phyloP scores from a whole-genome alignment of 1,140 invertebrate genomes.

The Hesperophylax magnus region DNA sequence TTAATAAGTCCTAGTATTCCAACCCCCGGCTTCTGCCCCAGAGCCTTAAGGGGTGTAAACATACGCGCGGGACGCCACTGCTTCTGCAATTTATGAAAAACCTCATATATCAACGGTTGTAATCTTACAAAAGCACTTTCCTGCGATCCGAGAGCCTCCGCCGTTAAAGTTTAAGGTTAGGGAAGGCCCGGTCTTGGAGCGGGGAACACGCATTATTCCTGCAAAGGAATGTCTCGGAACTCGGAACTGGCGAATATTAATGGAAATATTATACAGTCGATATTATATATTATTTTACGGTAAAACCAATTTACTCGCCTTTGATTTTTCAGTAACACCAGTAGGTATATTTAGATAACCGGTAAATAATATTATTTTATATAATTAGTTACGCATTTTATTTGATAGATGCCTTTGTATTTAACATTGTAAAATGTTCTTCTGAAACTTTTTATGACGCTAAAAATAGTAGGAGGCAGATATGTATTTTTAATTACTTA shows the following conservation, averaged over 20 bases:
- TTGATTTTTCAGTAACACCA: not conserved
- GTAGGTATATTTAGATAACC: no score
- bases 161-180: slow-evolving; percentile 15
- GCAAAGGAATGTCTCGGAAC: slow-evolving; percentile 5
- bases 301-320: not conserved
- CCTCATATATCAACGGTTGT: slow-evolving; percentile 43
- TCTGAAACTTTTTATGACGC: no score
- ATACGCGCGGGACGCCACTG: slow-evolving; percentile 34
- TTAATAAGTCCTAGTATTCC: slow-evolving; percentile 53
- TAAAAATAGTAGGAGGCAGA: no score
- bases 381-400: no score
- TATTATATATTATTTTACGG: not conserved
- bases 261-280: not conserved
- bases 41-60: slow-evolving; percentile 40
- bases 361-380: no score
- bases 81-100: slow-evolving; percentile 40
- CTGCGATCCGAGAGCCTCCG: not conserved
- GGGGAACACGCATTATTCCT: slow-evolving; percentile 13
- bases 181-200: slow-evolving; percentile 2
- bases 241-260: slow-evolving; percentile 20
- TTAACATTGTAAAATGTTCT: no score
- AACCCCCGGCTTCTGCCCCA: slow-evolving; percentile 14
- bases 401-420: no score
- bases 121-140: slow-evolving; percentile 40
- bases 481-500: no score